These are phyloP conservation scores for Solen grandis DNA, from an alignment of 1,140 invertebrate species.

Conservation along the genomic window DNA sequence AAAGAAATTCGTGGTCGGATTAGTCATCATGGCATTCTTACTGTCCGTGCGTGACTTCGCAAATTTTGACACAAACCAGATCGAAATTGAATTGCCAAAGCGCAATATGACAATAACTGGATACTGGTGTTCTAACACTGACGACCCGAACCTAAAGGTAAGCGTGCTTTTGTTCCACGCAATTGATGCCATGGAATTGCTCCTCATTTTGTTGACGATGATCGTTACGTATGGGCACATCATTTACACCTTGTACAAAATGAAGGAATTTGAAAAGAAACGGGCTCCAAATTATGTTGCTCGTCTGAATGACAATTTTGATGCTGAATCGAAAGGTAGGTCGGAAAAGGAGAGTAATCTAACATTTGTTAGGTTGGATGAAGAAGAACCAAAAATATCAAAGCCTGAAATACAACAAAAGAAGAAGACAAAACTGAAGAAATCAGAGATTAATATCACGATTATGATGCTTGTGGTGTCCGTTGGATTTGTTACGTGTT, in stretches of 20 bases:
- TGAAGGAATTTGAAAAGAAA: too few relatives aligned
- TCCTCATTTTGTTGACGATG: conserved; percentile 17
- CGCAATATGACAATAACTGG: background rate
- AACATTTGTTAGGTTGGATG: too few relatives aligned
- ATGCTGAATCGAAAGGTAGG: too few relatives aligned
- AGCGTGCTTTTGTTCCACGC: background rate
- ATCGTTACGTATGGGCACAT: conserved; percentile 8
- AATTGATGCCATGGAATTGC: conserved; percentile 3
- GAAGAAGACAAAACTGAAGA: background rate
- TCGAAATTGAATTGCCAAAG: background rate
- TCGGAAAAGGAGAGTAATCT: too few relatives aligned
- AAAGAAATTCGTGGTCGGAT: conserved; percentile 14
- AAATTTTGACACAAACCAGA: conserved; percentile 3
- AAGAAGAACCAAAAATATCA: background rate
- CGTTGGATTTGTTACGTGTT: conserved; percentile 26
- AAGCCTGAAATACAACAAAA: background rate
- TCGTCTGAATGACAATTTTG: too few relatives aligned
- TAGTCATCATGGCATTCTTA: conserved; percentile 10
- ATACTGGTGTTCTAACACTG: conserved; percentile 7
- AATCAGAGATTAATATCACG: background rate
- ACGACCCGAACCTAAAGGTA: background rate
- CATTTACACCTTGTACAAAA: conserved; percentile 30
- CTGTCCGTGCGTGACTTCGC: conserved; percentile 12
- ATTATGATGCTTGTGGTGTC: conserved; percentile 23
- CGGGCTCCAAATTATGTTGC: too few relatives aligned